Evolutionary conservation across 2,797 vertebrate genomes (phyloP), one percentile per base, ranked within the genome.

Genomic region (Triplophysa bombifrons): DNA sequence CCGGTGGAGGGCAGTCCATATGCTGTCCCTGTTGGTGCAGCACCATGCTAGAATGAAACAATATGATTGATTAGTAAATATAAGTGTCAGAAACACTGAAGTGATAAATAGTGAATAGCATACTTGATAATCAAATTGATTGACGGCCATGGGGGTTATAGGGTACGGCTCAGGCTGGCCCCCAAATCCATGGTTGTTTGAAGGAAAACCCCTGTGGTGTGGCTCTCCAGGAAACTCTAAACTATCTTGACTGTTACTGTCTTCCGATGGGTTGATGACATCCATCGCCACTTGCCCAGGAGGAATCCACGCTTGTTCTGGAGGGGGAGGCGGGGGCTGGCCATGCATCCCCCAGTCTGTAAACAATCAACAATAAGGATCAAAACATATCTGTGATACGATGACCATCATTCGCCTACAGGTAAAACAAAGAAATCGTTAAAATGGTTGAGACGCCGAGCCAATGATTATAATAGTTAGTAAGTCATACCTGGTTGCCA

Each of bases 101-200:
- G 11, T 25, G 55, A 68, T 48, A 51, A 0, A 19, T 19, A 17
- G 1, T 30, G 22, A 17, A 93, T 94, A 92, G 93, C 93, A 93
- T 95, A 99, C 98, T 96, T 99, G 98, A 94, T 99, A 99, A 95
- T 98, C 97, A 95, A 97, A 99, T 95, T 99, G 98, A 95, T 97
- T 98, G 88, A 95, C 93, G 82, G 91, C 90, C 94, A 97, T 95
- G 90, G 97, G 95, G 90, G 95, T 93, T 94, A 98, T 95, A 92
- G 96, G 91, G 95, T 97, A 99, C 94, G 95, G 97, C 94, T 98
- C 97, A 55, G 97, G 95, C 93, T 96, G 96, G 92, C 94, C 96
- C 90, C 95, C 96, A 95, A 98, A 99, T 92, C 94, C 95, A 94
- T 98, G 97, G 95, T 96, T 99, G 94, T 98, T 98, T 94, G 97